These are phyloP conservation scores for Sarcoramphus papa DNA, from an alignment of 2,797 vertebrate species.

Conservation along the genomic window DNA sequence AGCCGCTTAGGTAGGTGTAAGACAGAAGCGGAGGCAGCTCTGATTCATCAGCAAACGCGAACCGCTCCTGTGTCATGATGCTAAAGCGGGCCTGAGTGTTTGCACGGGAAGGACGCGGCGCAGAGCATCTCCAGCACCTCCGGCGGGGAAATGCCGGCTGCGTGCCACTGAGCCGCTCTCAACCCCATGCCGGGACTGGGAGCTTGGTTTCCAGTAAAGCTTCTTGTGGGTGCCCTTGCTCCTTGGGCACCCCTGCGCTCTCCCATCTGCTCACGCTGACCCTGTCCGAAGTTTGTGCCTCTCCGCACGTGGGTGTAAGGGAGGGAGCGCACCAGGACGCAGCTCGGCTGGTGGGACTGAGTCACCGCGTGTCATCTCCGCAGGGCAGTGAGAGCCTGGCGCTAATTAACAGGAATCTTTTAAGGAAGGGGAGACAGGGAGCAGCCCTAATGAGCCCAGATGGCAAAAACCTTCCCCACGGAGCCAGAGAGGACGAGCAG, in stretches of 20 bases:
- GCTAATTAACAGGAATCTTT: neutral
- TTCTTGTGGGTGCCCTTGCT: neutral
- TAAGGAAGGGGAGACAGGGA: neutral
- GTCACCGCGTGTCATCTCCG: neutral
- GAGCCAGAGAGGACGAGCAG: neutral
- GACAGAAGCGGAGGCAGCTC: slow-evolving; percentile 33
- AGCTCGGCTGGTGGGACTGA: neutral
- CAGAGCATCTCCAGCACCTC: neutral
- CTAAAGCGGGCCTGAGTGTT: neutral
- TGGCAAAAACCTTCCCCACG: neutral
- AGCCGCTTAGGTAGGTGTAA: neutral
- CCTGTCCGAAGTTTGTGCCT: accelerated
- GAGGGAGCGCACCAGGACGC: neutral
- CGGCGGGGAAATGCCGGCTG: accelerated
- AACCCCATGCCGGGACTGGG: accelerated
- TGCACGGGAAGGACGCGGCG: accelerated
- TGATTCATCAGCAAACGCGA: neutral
- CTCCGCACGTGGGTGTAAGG: accelerated
- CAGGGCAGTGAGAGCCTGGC: neutral
- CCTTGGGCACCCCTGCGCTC: neutral
- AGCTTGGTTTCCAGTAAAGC: neutral
- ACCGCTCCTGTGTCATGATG: neutral
- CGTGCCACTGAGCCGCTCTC: accelerated
- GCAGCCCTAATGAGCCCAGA: neutral
- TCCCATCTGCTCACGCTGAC: accelerated